Conservation (phyloP, 2,888 invertebrate species). For the Apamea monoglypha region DNA sequence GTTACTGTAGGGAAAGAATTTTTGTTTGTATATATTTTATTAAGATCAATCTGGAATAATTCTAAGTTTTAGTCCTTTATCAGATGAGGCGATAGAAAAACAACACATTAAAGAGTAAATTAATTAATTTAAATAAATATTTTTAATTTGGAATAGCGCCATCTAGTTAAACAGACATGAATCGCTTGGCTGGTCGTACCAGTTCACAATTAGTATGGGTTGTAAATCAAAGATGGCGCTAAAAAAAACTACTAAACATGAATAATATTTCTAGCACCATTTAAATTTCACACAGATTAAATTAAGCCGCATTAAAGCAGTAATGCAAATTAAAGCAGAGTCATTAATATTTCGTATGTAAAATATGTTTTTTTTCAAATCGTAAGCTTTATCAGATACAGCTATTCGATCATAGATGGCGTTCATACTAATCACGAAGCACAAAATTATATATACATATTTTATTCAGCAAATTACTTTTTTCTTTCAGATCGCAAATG, state of each 20-base stretch:
- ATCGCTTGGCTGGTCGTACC: neutral
- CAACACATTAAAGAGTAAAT: neutral
- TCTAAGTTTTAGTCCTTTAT: neutral
- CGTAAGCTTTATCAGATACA: neutral
- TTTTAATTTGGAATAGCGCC: neutral
- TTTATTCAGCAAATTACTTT: neutral
- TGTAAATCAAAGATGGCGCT: slow-evolving; percentile 16
- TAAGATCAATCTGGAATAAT: neutral
- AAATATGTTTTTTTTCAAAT: neutral
- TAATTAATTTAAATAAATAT: neutral
- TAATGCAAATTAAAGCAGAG: neutral
- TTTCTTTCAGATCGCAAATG: slow-evolving; percentile 81
- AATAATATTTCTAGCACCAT: neutral
- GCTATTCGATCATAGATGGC: slow-evolving; percentile 35
- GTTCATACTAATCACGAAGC: neutral
- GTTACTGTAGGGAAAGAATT: neutral
- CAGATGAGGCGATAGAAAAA: slow-evolving; percentile 1
- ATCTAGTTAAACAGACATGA: neutral
- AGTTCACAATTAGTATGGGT: neutral
- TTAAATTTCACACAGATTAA: neutral
- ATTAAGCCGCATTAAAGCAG: too few relatives aligned
- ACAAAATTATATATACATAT: neutral
- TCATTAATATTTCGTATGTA: too few relatives aligned
- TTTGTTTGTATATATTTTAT: neutral
- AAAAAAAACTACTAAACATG: neutral